phyloP scores from a whole-genome alignment of 2,113 vertebrate genomes.

The Prinia subflava region DNA sequence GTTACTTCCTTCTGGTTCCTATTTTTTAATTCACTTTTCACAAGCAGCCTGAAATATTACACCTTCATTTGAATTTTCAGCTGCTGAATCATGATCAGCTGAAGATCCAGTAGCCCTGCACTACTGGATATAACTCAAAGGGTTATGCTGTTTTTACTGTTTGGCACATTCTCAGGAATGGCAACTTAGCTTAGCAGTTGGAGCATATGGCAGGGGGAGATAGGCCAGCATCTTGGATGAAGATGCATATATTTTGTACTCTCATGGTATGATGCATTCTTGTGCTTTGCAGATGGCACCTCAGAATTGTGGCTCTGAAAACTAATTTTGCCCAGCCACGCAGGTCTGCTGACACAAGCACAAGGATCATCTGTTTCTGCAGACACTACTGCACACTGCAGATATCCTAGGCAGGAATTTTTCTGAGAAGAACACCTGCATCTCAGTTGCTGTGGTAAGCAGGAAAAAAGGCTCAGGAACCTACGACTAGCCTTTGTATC shows the following conservation, averaged over 20 bases:
- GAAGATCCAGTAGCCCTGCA: background rate
- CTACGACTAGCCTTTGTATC: background rate
- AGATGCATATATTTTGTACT: slow-evolving; percentile 61
- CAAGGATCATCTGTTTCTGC: slow-evolving; percentile 5
- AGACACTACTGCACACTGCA: slow-evolving; percentile 12
- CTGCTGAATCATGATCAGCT: slow-evolving; percentile 28
- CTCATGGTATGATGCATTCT: slow-evolving; percentile 61
- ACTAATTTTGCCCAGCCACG: slow-evolving; percentile 38
- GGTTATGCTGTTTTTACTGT: slow-evolving; percentile 21
- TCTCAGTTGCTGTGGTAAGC: background rate
- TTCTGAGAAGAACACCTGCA: slow-evolving; percentile 25
- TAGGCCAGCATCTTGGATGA: slow-evolving; percentile 59
- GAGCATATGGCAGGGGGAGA: slow-evolving; percentile 55
- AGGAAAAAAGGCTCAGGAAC: background rate
- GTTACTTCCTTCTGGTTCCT: background rate
- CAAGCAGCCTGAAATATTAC: background rate
- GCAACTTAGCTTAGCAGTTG: slow-evolving; percentile 56
- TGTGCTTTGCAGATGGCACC: slow-evolving; percentile 54
- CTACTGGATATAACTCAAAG: slow-evolving; percentile 29
- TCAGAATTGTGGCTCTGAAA: slow-evolving; percentile 39
- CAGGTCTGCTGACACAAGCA: slow-evolving; percentile 53
- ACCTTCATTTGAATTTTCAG: slow-evolving; percentile 23
- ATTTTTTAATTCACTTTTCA: background rate
- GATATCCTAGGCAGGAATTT: slow-evolving; percentile 40
- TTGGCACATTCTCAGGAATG: slow-evolving; percentile 52